These are phyloP conservation scores for Agriopis marginaria DNA, from an alignment of 2,888 invertebrate species.

Conservation along the genomic window DNA sequence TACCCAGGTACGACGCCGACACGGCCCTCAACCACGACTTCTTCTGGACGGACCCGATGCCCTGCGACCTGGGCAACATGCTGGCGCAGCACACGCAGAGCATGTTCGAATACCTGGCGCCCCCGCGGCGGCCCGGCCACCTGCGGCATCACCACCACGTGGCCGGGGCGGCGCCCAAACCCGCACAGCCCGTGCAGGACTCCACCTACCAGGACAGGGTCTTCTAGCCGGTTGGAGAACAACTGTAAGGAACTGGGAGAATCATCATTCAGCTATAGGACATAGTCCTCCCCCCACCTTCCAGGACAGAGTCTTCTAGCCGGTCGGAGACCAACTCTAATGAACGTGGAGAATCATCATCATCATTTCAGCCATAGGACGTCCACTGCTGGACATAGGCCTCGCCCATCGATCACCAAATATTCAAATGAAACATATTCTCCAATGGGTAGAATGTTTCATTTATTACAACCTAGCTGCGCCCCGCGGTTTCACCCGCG, in stretches of 20 bases:
- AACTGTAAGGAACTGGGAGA: too few species aligned
- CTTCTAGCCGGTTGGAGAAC: conserved; percentile 80
- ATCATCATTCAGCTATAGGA: too few species aligned
- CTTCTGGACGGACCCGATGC: conserved; percentile 99
- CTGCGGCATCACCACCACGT: conserved; percentile 90
- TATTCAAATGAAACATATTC: too few species aligned
- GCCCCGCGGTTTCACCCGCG: too few species aligned
- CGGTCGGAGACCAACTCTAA: too few species aligned
- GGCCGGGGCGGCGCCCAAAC: conserved; percentile 74
- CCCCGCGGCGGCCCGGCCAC: conserved; percentile 90
- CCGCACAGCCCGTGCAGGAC: conserved; percentile 86
- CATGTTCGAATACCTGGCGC: conserved; percentile 96
- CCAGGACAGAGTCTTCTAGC: conserved; percentile 93
- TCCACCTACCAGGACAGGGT: conserved; percentile 95
- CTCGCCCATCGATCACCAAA: too few species aligned
- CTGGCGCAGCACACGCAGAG: conserved; percentile 94
- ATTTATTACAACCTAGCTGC: too few species aligned
- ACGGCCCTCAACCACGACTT: conserved; percentile 98
- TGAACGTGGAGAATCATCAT: too few species aligned
- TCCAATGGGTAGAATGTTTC: too few species aligned
- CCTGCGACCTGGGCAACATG: conserved; percentile 96
- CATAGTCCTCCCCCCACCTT: conserved; percentile 81
- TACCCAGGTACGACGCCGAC: conserved; percentile 92
- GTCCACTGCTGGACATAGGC: too few species aligned
- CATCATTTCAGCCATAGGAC: too few species aligned